Percentiles rank a stretch among this genome's conserved stretches.
These are phyloP conservation scores for Procambarus clarkii DNA, from an alignment of 1,140 invertebrate species.

Conservation along the genomic window DNA sequence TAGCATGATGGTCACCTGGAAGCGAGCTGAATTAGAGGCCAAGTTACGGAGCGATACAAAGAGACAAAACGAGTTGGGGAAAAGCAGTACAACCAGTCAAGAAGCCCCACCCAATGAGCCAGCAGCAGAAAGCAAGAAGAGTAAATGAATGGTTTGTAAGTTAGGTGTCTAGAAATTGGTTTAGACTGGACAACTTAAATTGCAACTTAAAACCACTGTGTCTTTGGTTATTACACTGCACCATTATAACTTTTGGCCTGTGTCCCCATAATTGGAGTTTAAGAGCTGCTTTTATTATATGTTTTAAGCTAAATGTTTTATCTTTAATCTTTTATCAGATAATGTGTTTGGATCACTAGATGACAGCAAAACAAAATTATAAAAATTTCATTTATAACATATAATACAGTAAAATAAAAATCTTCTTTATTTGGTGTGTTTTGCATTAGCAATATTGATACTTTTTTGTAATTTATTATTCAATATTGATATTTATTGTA, in stretches of 20 bases:
- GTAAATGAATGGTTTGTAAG: slow-evolving; percentile 9
- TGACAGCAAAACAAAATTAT: not conserved
- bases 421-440: not conserved
- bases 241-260: not conserved
- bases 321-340: not conserved
- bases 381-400: not conserved
- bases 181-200: not conserved
- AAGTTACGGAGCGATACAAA: not conserved
- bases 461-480: not conserved
- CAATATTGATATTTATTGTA: not conserved
- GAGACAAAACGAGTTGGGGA: slow-evolving; percentile 1
- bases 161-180: not conserved
- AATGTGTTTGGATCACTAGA: not conserved
- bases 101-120: not conserved
- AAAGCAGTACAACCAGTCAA: not conserved
- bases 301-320: not conserved
- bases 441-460: not conserved
- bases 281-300: not conserved
- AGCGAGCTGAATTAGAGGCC: slow-evolving; percentile 49
- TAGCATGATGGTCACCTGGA: slow-evolving; percentile 62
- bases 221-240: not conserved
- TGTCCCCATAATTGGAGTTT: not conserved
- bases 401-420: not conserved
- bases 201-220: not conserved
- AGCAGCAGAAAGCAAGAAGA: slow-evolving; percentile 4